A percentile compares a stretch with the other conserved stretches of the same genome.
These are phyloP conservation scores for Formica aserva DNA, from an alignment of 2,888 invertebrate genomes.

Conservation along the genomic window DNA sequence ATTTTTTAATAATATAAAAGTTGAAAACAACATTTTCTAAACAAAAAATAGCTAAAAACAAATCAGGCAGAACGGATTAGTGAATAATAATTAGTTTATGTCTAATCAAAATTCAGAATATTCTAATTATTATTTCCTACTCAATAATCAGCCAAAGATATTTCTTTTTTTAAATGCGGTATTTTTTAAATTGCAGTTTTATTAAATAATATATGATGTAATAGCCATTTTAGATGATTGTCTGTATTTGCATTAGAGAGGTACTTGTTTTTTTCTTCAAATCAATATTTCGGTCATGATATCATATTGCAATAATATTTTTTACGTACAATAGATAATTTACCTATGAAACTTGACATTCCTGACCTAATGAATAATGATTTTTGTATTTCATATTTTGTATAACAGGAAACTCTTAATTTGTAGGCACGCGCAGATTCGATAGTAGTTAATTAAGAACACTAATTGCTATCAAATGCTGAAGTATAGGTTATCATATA, in stretches of 20 bases:
- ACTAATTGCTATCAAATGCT: conserved; percentile 35
- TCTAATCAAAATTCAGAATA: no score
- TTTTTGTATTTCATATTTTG: background rate
- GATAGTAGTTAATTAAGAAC: conserved; percentile 30
- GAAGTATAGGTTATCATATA: conserved; percentile 4
- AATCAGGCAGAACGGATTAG: no score
- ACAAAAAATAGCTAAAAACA: no score
- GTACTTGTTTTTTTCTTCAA: background rate
- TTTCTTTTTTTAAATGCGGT: no score
- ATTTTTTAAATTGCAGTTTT: no score
- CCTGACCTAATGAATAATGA: background rate
- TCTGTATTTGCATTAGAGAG: background rate
- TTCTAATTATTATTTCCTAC: no score
- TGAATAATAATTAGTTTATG: no score
- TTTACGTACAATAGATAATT: no score
- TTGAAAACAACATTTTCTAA: no score
- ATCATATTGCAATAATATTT: background rate
- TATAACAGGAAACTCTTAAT: conserved; percentile 2
- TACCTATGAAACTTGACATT: background rate
- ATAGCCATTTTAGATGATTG: no score
- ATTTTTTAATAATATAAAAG: background rate
- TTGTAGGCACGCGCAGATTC: background rate
- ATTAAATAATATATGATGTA: no score
- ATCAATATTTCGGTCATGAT: background rate
- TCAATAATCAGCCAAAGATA: no score